phyloP scores from a whole-genome alignment of 2,888 invertebrate genomes.

The Cheilosia vulpina region DNA sequence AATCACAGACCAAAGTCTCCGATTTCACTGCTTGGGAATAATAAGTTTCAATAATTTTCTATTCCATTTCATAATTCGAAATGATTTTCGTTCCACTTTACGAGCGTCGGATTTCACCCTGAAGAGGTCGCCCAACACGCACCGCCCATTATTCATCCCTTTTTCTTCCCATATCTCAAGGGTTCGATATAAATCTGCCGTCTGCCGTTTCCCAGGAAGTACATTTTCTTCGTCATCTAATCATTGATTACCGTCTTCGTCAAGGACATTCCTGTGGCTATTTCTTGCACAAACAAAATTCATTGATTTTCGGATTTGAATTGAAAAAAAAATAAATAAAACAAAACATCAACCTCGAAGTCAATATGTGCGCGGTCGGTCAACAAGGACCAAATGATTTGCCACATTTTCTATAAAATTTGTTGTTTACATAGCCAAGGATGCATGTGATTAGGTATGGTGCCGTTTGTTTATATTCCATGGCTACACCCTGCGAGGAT shows the following conservation, averaged over 20 bases:
- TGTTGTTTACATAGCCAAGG: constrained; percentile 59
- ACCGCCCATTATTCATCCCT: constrained; percentile 53
- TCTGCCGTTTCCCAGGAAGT: constrained; percentile 7
- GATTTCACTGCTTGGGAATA: constrained; percentile 42
- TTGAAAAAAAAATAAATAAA: constrained; percentile 7
- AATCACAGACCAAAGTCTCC: constrained; percentile 40
- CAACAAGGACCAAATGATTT: constrained; percentile 32
- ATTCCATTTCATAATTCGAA: constrained; percentile 66
- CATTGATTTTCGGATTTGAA: not conserved
- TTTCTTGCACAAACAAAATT: constrained; percentile 8
- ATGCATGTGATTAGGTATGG: constrained; percentile 52
- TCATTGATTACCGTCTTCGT: constrained; percentile 16
- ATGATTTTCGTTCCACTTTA: constrained; percentile 34
- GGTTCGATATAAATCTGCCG: constrained; percentile 32
- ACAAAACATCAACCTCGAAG: constrained; percentile 16
- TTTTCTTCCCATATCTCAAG: constrained; percentile 34
- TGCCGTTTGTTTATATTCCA: constrained; percentile 51
- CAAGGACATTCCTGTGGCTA: constrained; percentile 8
- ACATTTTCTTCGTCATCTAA: not conserved
- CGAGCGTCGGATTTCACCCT: constrained; percentile 63
- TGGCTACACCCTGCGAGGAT: constrained; percentile 40
- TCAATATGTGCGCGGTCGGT: constrained; percentile 15
- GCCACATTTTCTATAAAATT: constrained; percentile 7
- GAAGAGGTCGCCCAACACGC: constrained; percentile 47
- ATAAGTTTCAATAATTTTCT: constrained; percentile 70